Evolutionary conservation across 2,113 vertebrate species (phyloP).

Genomic region (Oryzias javanicus): DNA sequence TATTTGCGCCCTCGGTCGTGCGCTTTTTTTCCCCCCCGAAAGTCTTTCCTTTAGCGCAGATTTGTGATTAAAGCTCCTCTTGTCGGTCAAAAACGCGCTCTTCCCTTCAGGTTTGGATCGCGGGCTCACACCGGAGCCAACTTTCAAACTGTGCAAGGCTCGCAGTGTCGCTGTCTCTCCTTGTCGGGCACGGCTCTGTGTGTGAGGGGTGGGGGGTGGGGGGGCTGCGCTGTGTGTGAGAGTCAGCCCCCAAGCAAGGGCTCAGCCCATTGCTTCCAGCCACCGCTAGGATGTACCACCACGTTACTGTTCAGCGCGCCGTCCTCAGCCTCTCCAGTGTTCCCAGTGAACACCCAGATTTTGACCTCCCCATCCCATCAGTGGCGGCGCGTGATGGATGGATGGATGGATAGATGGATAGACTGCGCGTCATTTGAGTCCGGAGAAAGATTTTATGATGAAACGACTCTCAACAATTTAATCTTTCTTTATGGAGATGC

Average conservation of each 20-base stretch:
- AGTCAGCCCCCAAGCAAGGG: slow-evolving; percentile 74
- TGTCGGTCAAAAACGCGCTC: not conserved
- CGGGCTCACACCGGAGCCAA: slow-evolving; percentile 38
- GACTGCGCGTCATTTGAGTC: slow-evolving; percentile 25
- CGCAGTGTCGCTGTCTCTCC: slow-evolving; percentile 46
- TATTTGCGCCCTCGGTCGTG: slow-evolving; percentile 52
- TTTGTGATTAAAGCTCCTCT: not conserved
- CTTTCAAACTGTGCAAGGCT: slow-evolving; percentile 42
- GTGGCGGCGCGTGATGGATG: too few species aligned
- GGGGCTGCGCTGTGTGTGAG: slow-evolving; percentile 63
- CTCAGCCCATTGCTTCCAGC: slow-evolving; percentile 78
- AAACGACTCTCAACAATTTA: too few species aligned
- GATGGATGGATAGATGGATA: not conserved
- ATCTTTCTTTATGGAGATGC: too few species aligned
- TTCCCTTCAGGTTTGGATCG: not conserved
- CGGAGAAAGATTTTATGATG: not conserved
- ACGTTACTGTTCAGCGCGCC: slow-evolving; percentile 72
- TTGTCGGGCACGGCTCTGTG: slow-evolving; percentile 49
- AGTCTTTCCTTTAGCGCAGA: not conserved
- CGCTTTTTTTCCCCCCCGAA: slow-evolving; percentile 18
- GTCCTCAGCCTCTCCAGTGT: slow-evolving; percentile 42
- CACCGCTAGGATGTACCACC: slow-evolving; percentile 84
- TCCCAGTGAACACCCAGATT: slow-evolving; percentile 48
- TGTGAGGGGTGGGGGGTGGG: slow-evolving; percentile 39
- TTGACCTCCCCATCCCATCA: slow-evolving; percentile 50